phyloP scores from a whole-genome alignment of 2,888 invertebrate genomes.

The Notodonta ziczac region DNA sequence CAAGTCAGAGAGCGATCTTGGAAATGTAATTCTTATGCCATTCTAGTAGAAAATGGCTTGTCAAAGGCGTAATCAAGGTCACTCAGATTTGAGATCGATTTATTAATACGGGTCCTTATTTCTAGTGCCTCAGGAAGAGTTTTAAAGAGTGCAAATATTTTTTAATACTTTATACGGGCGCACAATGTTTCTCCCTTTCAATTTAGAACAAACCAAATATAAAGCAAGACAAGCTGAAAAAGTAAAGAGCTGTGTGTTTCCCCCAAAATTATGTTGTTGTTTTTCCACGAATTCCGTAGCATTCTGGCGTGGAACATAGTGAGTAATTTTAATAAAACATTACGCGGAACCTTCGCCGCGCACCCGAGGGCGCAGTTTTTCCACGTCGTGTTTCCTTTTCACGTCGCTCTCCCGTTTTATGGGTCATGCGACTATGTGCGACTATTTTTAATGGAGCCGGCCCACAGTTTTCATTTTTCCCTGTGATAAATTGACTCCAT shows the following conservation, averaged over 20 bases:
- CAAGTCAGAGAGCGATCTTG: too few relatives aligned
- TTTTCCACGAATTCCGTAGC: constrained; percentile 2
- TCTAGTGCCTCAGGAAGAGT: too few relatives aligned
- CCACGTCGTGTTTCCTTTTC: constrained; percentile 77
- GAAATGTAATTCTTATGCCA: too few relatives aligned
- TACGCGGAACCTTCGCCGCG: constrained; percentile 41
- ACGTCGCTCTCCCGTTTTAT: constrained; percentile 80
- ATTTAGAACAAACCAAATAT: neutral
- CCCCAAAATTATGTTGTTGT: neutral
- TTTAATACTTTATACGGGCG: neutral
- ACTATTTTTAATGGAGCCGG: constrained; percentile 82
- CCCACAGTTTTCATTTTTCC: constrained; percentile 77
- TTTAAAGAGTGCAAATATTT: too few relatives aligned
- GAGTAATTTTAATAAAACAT: constrained; percentile 10
- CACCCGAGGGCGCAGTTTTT: constrained; percentile 55
- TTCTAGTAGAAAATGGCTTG: too few relatives aligned
- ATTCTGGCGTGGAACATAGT: neutral
- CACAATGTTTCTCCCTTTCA: neutral
- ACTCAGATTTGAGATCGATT: too few relatives aligned
- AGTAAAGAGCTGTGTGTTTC: neutral
- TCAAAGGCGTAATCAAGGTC: too few relatives aligned
- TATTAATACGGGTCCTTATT: too few relatives aligned
- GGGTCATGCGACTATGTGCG: constrained; percentile 82
- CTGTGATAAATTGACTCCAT: constrained; percentile 82
- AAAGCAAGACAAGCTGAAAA: neutral